Evolutionary conservation across 2,113 vertebrate genomes (phyloP).

Genomic region (Chlorodrepanis virens): DNA sequence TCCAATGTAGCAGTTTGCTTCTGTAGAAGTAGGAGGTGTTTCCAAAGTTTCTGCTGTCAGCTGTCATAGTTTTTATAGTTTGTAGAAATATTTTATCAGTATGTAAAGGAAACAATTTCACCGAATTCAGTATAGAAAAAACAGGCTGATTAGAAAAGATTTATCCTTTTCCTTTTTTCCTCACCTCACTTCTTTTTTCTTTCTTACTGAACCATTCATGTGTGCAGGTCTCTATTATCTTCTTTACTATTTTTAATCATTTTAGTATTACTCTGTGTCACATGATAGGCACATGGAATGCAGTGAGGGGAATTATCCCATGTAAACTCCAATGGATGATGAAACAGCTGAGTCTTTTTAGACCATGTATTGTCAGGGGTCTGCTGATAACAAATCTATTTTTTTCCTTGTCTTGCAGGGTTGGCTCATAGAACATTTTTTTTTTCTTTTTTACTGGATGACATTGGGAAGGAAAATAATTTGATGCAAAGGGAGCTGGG

Average conservation of each 20-base stretch:
- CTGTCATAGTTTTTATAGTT: background rate
- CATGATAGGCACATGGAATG: background rate
- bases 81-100: background rate
- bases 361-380: background rate
- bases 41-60: background rate
- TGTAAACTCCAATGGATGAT: background rate
- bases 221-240: background rate
- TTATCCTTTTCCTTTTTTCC: background rate
- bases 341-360: background rate
- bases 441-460: background rate
- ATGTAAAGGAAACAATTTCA: background rate
- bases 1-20: background rate
- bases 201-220: background rate
- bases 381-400: background rate
- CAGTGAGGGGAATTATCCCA: background rate
- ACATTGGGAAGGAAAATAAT: background rate
- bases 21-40: background rate
- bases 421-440: background rate
- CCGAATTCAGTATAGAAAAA: background rate
- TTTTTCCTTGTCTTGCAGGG: background rate
- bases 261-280: background rate
- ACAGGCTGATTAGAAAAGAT: background rate
- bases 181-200: background rate
- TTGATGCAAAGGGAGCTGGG: background rate
- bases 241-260: background rate